Percentiles rank a stretch among this genome's conserved stretches.
These are phyloP conservation scores for Eupsilia transversa DNA, from an alignment of 2,888 invertebrate genomes.

Conservation along the genomic window DNA sequence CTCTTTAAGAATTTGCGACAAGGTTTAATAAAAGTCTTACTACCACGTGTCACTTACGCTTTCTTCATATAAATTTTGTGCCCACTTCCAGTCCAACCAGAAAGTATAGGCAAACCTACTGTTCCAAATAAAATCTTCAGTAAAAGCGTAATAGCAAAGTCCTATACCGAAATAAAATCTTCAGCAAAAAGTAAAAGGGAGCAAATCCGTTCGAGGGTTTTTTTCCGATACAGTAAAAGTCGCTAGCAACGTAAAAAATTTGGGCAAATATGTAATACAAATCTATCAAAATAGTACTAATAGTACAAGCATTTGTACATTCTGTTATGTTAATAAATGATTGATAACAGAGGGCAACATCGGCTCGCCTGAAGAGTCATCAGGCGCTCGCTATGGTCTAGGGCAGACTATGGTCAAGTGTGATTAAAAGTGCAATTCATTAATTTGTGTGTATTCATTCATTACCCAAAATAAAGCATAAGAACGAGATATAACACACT, in stretches of 20 bases:
- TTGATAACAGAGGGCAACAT: no score
- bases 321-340: no score
- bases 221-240: constrained; percentile 9
- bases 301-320: neutral
- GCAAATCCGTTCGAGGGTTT: neutral
- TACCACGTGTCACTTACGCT: neutral
- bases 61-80: neutral
- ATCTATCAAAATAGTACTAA: neutral
- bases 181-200: neutral
- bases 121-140: neutral
- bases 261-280: constrained; percentile 6
- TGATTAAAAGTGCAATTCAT: no score
- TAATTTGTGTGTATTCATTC: no score
- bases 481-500: no score
- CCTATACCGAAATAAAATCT: neutral
- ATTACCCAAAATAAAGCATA: no score
- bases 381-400: no score
- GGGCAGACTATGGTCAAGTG: no score
- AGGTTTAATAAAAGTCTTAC: constrained; percentile 1
- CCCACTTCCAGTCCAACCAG: neutral
- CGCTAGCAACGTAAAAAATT: constrained; percentile 12
- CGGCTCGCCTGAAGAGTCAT: no score
- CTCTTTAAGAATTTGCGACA: neutral
- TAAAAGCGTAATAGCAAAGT: neutral
- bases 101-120: neutral